Evolutionary conservation across 2,113 vertebrate species (phyloP).

Genomic region (Oplegnathus fasciatus): DNA sequence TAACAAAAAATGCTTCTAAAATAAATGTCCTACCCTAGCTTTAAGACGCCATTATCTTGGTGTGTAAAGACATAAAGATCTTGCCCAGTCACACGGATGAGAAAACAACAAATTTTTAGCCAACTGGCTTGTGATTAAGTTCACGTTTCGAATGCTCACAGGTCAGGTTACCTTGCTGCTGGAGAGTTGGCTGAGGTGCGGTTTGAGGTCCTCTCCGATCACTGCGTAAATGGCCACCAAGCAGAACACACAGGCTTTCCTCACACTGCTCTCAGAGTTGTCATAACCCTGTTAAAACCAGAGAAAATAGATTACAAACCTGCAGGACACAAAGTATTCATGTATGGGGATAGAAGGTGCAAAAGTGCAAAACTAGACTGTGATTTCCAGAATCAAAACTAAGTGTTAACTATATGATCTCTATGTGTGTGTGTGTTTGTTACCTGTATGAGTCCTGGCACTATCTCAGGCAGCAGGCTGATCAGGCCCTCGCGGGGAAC

Average conservation of each 20-base stretch:
- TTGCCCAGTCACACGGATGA: neutral
- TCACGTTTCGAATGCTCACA: neutral
- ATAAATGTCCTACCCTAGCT: no score
- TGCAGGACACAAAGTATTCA: neutral
- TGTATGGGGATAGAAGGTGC: no score
- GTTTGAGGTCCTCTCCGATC: slow-evolving; percentile 97
- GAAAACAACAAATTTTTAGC: neutral
- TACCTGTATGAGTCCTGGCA: slow-evolving; percentile 91
- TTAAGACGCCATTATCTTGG: no score
- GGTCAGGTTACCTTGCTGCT: slow-evolving; percentile 91
- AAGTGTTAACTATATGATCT: neutral
- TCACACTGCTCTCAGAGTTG: slow-evolving; percentile 97
- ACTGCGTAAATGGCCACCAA: slow-evolving; percentile 95
- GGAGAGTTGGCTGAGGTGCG: slow-evolving; percentile 95
- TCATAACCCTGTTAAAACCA: slow-evolving; percentile 91
- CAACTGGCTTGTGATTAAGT: neutral
- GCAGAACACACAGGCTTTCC: slow-evolving; percentile 98
- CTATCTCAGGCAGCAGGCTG: slow-evolving; percentile 92
- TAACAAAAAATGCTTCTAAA: no score
- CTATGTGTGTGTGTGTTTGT: neutral
- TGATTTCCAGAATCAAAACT: neutral
- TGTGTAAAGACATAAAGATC: neutral
- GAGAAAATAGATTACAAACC: slow-evolving; percentile 40
- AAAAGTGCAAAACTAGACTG: neutral
- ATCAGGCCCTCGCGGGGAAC: slow-evolving; percentile 91